A percentile compares a stretch with the other conserved stretches of the same genome.
phyloP scores from a whole-genome alignment of 1,140 invertebrate genomes.

The Cotesia glomerata region DNA sequence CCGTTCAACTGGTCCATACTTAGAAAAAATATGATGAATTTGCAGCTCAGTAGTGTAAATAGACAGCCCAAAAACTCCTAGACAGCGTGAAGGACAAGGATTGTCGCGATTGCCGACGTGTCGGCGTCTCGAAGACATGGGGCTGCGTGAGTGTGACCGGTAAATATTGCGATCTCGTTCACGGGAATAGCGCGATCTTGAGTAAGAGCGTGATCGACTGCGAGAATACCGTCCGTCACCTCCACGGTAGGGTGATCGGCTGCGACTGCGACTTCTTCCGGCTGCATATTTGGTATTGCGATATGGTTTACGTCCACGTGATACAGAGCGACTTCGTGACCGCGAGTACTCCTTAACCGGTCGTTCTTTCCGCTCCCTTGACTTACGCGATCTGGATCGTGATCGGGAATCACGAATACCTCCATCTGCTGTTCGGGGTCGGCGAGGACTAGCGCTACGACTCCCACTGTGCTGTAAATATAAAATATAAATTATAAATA shows the following conservation, averaged over 20 bases:
- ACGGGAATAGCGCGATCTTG: conserved; percentile 54
- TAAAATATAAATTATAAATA: neutral
- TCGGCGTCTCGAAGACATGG: conserved; percentile 66
- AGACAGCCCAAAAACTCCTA: conserved; percentile 94
- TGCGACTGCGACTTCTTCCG: conserved; percentile 60
- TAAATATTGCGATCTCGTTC: conserved; percentile 52
- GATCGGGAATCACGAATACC: conserved; percentile 53
- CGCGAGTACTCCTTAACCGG: conserved; percentile 55
- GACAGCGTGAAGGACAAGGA: conserved; percentile 85
- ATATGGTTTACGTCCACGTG: conserved; percentile 52
- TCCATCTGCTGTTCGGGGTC: conserved; percentile 45
- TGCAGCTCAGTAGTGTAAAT: conserved; percentile 92
- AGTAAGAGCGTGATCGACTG: conserved; percentile 64
- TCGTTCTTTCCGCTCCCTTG: conserved; percentile 48
- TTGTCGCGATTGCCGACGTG: conserved; percentile 76
- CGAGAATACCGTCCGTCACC: conserved; percentile 61
- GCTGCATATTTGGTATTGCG: conserved; percentile 51
- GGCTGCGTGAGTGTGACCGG: conserved; percentile 64
- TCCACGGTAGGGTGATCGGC: conserved; percentile 62
- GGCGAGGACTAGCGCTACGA: conserved; percentile 52
- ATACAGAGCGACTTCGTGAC: conserved; percentile 54
- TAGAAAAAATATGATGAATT: conserved; percentile 91
- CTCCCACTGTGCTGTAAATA: conserved; percentile 52
- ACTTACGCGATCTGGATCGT: conserved; percentile 55
- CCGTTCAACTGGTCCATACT: conserved; percentile 90